A percentile compares a stretch with the other conserved stretches of the same genome.
phyloP scores from a whole-genome alignment of 2,797 vertebrate species.

The Oophaga sylvatica region DNA sequence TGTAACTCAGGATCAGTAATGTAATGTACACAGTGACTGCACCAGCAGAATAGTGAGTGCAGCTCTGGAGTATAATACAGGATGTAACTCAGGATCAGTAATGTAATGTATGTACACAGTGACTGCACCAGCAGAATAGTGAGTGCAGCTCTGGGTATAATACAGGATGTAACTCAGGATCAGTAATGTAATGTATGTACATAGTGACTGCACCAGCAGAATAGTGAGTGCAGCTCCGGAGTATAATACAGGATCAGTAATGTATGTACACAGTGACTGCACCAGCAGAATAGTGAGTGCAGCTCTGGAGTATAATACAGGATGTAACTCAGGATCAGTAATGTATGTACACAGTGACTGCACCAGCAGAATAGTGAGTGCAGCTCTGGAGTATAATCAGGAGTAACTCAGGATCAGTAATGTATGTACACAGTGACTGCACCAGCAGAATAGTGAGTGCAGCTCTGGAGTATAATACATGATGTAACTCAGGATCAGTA shows the following conservation, averaged over 20 bases:
- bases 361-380: neutral
- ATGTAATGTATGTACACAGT: too few species aligned
- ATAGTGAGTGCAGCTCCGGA: neutral
- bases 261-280: conserved; percentile 1
- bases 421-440: too few species aligned
- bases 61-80: too few species aligned
- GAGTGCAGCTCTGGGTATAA: neutral
- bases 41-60: too few species aligned
- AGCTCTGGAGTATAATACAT: neutral
- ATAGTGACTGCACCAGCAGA: too few species aligned
- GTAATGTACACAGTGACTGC: conserved; percentile 1
- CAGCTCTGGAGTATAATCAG: neutral
- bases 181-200: too few species aligned
- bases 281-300: too few species aligned
- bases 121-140: neutral
- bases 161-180: too few species aligned
- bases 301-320: too few species aligned
- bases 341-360: neutral
- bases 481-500: neutral
- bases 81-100: too few species aligned
- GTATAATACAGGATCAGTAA: neutral
- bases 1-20: neutral
- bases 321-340: too few species aligned
- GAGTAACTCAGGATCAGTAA: too few species aligned
- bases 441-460: neutral